Evolutionary conservation across 1,140 invertebrate genomes (phyloP).

Genomic region (Eurytemora carolleeae): DNA sequence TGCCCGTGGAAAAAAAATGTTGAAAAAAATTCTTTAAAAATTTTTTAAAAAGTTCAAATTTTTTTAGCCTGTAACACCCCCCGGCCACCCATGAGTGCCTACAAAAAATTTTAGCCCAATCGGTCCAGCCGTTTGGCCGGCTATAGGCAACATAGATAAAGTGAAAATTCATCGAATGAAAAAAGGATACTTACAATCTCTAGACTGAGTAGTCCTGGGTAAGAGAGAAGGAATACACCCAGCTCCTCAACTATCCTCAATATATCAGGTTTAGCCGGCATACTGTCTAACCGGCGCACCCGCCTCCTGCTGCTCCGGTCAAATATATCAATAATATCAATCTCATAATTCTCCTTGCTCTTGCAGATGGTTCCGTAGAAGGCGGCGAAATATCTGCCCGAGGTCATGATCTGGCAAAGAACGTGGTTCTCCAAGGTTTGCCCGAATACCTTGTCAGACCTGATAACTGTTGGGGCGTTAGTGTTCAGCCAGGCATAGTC

Average conservation of each 20-base stretch:
- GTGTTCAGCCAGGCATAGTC: neutral
- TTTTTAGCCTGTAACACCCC: too few species aligned
- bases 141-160: too few species aligned
- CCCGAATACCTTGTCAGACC: neutral
- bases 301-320: neutral
- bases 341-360: neutral
- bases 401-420: neutral
- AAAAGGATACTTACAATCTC: neutral
- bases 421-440: neutral
- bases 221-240: neutral
- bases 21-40: too few species aligned
- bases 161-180: too few species aligned
- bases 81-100: too few species aligned
- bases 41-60: too few species aligned
- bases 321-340: neutral
- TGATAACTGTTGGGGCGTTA: neutral
- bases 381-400: neutral
- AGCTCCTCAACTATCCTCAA: neutral
- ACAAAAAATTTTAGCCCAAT: too few species aligned
- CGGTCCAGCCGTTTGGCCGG: too few species aligned
- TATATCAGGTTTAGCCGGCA: neutral
- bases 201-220: neutral
- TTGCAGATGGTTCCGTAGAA: neutral
- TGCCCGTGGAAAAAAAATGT: too few species aligned
- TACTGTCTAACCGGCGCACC: neutral